Percentiles rank a stretch among this genome's conserved stretches.
phyloP scores from a whole-genome alignment of 1,140 invertebrate genomes.

The Amphibalanus amphitrite region DNA sequence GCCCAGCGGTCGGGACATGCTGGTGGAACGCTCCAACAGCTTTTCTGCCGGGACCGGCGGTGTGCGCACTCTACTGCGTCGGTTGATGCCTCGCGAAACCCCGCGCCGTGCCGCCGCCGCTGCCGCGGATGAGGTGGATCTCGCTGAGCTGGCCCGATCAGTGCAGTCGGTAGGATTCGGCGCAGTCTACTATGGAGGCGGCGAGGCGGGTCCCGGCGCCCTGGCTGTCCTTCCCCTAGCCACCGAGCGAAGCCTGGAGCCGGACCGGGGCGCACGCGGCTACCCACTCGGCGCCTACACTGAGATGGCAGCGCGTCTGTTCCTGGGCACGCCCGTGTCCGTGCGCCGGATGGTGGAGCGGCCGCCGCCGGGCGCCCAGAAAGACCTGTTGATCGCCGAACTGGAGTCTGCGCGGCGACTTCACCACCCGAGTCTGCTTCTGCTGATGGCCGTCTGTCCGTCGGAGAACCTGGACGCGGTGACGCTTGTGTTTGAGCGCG shows the following conservation, averaged over 20 bases:
- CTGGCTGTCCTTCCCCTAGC: neutral
- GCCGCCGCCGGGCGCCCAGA: conserved; percentile 18
- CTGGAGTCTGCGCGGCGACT: conserved; percentile 24
- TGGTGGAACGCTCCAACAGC: neutral
- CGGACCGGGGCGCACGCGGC: neutral
- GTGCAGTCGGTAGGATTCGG: too few species aligned
- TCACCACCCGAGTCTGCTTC: conserved; percentile 26
- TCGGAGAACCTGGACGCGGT: conserved; percentile 25
- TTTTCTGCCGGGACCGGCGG: neutral
- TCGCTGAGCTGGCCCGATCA: neutral
- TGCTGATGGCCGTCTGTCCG: conserved; percentile 29
- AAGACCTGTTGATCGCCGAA: conserved; percentile 29
- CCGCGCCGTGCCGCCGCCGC: neutral
- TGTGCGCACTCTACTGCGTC: neutral
- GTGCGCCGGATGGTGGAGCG: conserved; percentile 11
- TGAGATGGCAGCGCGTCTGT: neutral
- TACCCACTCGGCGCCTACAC: conserved; percentile 8
- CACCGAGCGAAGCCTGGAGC: neutral
- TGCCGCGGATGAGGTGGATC: neutral
- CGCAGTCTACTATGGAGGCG: too few species aligned
- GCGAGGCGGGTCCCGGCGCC: neutral
- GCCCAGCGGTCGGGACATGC: neutral
- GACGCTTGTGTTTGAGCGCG: conserved; percentile 27
- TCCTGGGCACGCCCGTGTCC: neutral
- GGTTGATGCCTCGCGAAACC: neutral